Evolutionary conservation across 2,888 invertebrate species (phyloP), one percentile per base, ranked within the genome.

Genomic region (Volucella inflata): DNA sequence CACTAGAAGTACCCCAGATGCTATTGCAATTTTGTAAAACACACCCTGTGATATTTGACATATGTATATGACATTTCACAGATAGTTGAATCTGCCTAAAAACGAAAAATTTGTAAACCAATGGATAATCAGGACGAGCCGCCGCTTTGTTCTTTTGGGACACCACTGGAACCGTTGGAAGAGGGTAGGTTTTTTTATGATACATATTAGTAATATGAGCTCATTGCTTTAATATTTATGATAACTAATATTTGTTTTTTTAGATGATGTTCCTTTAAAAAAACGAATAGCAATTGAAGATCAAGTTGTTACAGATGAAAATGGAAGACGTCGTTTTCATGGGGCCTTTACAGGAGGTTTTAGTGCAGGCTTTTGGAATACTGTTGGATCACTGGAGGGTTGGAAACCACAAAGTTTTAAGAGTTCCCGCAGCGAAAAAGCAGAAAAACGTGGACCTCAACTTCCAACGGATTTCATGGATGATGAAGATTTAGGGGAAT

Each of bases 271-370:
- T 40, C 96, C 96, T 0, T 93, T 95, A 57, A 97, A 97, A 90
- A 96, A 96, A 88, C 97, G 97, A 38, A 94, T 96, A 53, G 93
- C 95, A 11, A 91, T 96, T 17, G 95, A 96, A 91, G 98, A 99
- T 89, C 98, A 98, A 92, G 95, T 96, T 89, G 99, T 97, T 0
- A 95, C 95, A 64, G 99, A 99, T 91, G 96, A 95, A 40, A 95
- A 97, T 90, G 99, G 99, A 0, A 93, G 96, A 76, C 94, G 98
- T 9, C 93, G 99, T 88, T 99, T 99, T 91, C 99, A 99, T 92
- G 99, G 99, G 8, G 99, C 99, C 0, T 99, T 99, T 90, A 99
- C 99, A 0, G 99, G 99, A 0, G 98, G 94, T 2, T 99, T 99
- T 91, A 98, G 98, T 12, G 99, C 99, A 0, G 99, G 99, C 0